Evolutionary conservation across 2,797 vertebrate species (phyloP), one percentile per base, ranked within the genome.

Genomic region (Pantherophis vulpinus): DNA sequence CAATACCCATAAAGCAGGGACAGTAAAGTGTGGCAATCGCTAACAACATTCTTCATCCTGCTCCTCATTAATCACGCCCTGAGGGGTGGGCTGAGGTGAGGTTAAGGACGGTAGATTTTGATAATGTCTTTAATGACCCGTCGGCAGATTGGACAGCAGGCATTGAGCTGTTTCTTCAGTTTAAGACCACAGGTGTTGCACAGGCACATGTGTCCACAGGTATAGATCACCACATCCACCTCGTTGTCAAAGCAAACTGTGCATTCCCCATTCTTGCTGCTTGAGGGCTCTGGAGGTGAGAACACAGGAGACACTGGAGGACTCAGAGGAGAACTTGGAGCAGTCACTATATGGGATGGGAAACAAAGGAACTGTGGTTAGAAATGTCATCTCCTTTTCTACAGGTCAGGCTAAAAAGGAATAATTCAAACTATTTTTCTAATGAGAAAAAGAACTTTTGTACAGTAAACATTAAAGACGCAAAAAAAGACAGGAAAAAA

Each of bases 121-220:
- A 99, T 99, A 86, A 99, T 99, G 61, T 99, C 99, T 97, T 99
- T 99, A 97, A 99, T 99, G 86, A 98, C 98, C 97, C 99, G 97
- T 94, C 99, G 98, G 97, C 99, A 99, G 97, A 99, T 99, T 0
- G 99, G 99, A 92, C 99, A 99, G 97, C 99, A 99, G 51, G 99
- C 98, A 0, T 99, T 98, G 94, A 98, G 98, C 97, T 99, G 99
- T 96, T 98, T 98, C 98, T 99, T 99, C 96, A 99, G 98, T 97
- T 98, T 99, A 97, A 99, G 98, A 94, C 99, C 99, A 0, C 99
- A 99, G 98, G 98, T 98, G 94, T 98, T 98, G 97, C 99, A 99
- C 97, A 99, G 98, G 96, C 99, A 99, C 99, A 99, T 99, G 98
- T 99, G 99, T 97, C 99, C 99, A 1, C 99, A 99, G 2, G 99